Percentiles rank a stretch among this genome's conserved stretches.
phyloP scores from a whole-genome alignment of 2,797 vertebrate species.

The Halcyon badia region DNA sequence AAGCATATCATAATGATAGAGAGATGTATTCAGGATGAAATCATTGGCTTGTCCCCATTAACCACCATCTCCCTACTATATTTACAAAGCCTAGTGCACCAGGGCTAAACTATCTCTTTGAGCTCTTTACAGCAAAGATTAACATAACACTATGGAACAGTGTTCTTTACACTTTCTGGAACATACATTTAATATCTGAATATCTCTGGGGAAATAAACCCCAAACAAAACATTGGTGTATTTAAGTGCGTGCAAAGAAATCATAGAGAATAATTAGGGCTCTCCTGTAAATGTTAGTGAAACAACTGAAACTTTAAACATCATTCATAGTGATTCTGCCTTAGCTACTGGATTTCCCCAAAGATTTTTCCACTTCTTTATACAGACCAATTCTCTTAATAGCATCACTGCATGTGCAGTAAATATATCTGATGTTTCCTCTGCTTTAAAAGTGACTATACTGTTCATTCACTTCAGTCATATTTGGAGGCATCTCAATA shows the following conservation, averaged over 20 bases:
- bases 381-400: neutral
- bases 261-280: neutral
- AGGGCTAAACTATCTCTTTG: neutral
- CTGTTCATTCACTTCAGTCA: neutral
- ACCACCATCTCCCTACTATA: neutral
- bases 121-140: neutral
- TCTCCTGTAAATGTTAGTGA: neutral
- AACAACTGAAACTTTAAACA: neutral
- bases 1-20: neutral
- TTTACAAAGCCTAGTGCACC: neutral
- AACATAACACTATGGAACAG: neutral
- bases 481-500: neutral
- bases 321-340: neutral
- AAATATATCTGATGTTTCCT: neutral
- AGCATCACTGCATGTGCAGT: neutral
- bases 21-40: neutral
- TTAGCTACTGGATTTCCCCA: neutral
- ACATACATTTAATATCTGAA: neutral
- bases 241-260: neutral
- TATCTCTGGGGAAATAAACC: neutral
- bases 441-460: neutral
- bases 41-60: neutral
- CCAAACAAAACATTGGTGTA: neutral
- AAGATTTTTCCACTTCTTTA: neutral
- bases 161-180: neutral